phyloP scores from a whole-genome alignment of 2,113 vertebrate genomes.

The Dryoscopus gambensis region DNA sequence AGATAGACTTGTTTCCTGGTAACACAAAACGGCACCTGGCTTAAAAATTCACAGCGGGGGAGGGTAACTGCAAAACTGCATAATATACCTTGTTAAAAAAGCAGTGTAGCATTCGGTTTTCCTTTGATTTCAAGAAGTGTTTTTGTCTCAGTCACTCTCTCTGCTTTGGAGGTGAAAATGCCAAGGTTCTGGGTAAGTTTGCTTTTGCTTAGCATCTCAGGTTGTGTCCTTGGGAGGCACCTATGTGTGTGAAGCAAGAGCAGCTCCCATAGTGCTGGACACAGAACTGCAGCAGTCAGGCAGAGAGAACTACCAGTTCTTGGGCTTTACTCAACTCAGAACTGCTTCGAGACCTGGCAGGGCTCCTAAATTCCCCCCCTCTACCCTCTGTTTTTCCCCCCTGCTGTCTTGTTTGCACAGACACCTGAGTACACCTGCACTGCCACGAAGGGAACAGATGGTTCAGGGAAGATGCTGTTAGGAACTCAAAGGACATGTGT shows the following conservation, averaged over 20 bases:
- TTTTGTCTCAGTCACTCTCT: neutral
- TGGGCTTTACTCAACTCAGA: neutral
- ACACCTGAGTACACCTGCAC: neutral
- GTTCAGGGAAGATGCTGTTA: neutral
- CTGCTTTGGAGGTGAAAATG: neutral
- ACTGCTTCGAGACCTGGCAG: neutral
- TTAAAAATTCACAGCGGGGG: neutral
- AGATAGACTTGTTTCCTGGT: neutral
- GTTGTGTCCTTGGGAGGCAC: neutral
- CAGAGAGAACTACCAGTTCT: neutral
- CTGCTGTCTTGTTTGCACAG: neutral
- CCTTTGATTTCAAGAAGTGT: neutral
- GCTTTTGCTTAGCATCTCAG: neutral
- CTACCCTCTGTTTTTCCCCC: fast-evolving
- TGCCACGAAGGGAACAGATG: neutral
- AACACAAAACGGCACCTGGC: neutral
- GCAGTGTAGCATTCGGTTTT: fast-evolving
- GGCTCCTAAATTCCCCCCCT: neutral
- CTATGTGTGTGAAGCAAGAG: neutral
- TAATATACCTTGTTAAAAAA: neutral
- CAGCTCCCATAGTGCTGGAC: neutral
- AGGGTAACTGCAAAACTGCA: neutral
- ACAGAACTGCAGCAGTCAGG: neutral
- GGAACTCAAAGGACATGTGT: neutral
- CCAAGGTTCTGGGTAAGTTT: neutral